phyloP scores from a whole-genome alignment of 2,113 vertebrate species.

The Excalfactoria chinensis region DNA sequence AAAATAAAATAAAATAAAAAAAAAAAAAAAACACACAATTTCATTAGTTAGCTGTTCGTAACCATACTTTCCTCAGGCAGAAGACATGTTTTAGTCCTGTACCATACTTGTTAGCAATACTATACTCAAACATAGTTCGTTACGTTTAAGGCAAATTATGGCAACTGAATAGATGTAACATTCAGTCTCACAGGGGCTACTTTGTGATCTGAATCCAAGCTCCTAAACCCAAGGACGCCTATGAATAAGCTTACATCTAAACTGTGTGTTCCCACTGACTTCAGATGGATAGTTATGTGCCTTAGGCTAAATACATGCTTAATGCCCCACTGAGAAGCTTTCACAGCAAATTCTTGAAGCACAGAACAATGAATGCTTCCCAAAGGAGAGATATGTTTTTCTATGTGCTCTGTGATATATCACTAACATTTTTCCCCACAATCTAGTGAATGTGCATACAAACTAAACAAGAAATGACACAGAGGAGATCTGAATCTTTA shows the following conservation, averaged over 20 bases:
- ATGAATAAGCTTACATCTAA: background rate
- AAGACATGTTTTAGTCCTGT: background rate
- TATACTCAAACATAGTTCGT: background rate
- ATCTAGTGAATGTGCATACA: background rate
- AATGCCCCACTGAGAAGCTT: background rate
- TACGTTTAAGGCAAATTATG: background rate
- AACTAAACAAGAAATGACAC: background rate
- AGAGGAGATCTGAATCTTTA: background rate
- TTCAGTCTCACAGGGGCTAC: background rate
- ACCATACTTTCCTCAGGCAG: background rate
- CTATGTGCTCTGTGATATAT: background rate
- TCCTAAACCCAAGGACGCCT: background rate
- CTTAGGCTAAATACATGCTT: background rate
- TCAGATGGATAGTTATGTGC: background rate
- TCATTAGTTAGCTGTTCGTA: background rate
- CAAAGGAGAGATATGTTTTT: background rate
- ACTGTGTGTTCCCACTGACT: background rate
- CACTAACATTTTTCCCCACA: background rate
- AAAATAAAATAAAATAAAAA: too few relatives aligned
- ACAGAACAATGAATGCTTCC: background rate
- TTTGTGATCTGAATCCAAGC: background rate
- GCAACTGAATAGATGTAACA: background rate
- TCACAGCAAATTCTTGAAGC: background rate
- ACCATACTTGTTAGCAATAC: background rate
- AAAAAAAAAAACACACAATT: too few relatives aligned